Percentiles rank a stretch among this genome's conserved stretches.
These are phyloP conservation scores for Diplosoma virens DNA, from an alignment of 23 tunicate species.

Conservation along the genomic window DNA sequence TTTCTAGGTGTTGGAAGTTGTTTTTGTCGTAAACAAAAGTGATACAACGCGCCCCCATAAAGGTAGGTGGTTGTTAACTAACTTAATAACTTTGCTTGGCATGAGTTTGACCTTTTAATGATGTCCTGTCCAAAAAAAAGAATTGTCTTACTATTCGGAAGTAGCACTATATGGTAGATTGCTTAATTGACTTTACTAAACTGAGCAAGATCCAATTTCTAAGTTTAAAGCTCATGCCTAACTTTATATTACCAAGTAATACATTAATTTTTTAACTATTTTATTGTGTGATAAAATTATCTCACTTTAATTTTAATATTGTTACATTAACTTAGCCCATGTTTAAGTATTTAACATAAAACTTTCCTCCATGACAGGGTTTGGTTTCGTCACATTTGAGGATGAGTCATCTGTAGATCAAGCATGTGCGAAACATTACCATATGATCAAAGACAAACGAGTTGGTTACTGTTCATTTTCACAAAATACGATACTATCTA, in stretches of 20 bases:
- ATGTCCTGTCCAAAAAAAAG: too few species aligned
- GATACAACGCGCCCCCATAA: constrained; percentile 71
- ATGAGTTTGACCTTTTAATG: too few species aligned
- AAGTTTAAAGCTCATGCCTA: too few species aligned
- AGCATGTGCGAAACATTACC: constrained; percentile 91
- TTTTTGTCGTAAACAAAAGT: constrained; percentile 68
- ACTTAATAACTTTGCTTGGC: too few species aligned
- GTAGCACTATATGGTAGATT: too few species aligned
- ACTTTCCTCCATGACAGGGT: constrained; percentile 69
- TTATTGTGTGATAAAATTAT: background rate
- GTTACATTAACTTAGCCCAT: too few species aligned
- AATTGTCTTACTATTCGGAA: too few species aligned
- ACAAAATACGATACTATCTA: background rate
- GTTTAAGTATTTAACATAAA: background rate
- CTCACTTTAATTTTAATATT: background rate
- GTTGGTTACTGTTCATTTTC: constrained; percentile 38
- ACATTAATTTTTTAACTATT: background rate
- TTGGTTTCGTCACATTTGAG: constrained; percentile 96
- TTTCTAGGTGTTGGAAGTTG: constrained; percentile 68
- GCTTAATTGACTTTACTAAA: too few species aligned
- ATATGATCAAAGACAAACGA: constrained; percentile 78
- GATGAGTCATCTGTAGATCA: constrained; percentile 82
- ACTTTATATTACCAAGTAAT: too few species aligned
- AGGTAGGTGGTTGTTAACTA: constrained; percentile 35
- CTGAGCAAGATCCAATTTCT: too few species aligned